Base-by-base conservation (phyloP, 2,888 invertebrate species). In the Agrochola litura region DNA sequence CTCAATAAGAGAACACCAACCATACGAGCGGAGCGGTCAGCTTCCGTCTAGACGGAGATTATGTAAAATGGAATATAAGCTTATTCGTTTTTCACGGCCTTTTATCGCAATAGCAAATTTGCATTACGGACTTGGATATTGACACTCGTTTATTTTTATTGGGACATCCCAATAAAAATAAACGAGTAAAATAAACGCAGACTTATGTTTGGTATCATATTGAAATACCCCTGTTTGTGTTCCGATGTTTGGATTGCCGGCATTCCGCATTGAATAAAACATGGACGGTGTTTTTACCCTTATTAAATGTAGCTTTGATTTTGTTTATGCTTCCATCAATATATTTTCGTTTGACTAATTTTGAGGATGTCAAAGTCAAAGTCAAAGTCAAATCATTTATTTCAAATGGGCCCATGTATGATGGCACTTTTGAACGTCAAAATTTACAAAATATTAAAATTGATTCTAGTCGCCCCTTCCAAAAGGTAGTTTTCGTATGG, bases 41-140 rank as follows among this genome's bases (percentile, higher is more conserved):
- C 93, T 94, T 93, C 94, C 94, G 96, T 96, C 96, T 96, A 96
- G 96, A 96, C 96, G 89, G 94, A 95, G 95, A 95, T 96, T 95
- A 96, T 94, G 94, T 92, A 93, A 95, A 95, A 94, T 93, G 92
- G 92, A 92, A 93, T 93, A 92, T 93, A 93, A 93, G 92, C 92
- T 92, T 92, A 92, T 93, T 93, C 93, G 90, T 93, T 94, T 93
- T 94, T 92, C 92, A 89, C 89, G 88, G 91, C 90, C 90, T 91
- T 94, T 94, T 95, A 94, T 93, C 92, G 92, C 91, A 88, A 91
- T 90, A 90, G 92, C 91, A 92, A 92, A 92, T 93, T 93, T 92
- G 90, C 91, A 91, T 91, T 90, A 90, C 91, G 89, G 89, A 91
- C 90, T 93, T 91, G 92, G 89, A 93, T 93, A 92, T 91, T 90